phyloP scores from a whole-genome alignment of 2,797 vertebrate species.

The Gallinago solitaria region DNA sequence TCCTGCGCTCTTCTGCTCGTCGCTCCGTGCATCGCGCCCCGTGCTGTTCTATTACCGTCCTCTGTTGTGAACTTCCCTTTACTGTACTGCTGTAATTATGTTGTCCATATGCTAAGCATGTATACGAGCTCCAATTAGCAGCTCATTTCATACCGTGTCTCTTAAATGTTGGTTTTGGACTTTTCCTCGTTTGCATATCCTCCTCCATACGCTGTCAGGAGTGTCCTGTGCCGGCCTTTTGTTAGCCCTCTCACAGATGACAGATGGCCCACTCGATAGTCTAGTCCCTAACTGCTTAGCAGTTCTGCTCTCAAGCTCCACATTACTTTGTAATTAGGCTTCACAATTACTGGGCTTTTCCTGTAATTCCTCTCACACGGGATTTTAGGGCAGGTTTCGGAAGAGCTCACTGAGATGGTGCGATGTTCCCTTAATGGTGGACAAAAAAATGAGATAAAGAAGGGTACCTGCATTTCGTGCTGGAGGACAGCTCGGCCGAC shows the following conservation, averaged over 20 bases:
- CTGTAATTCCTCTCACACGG: not conserved
- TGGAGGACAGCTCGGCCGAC: not conserved
- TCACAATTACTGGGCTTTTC: not conserved
- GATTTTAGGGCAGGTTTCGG: not conserved
- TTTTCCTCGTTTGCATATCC: not conserved
- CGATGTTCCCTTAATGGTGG: rapidly evolving
- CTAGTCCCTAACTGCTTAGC: not conserved
- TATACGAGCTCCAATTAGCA: not conserved
- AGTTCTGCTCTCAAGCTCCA: not conserved
- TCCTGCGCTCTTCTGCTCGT: not conserved
- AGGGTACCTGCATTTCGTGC: not conserved
- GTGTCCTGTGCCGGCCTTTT: not conserved
- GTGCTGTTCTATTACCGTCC: rapidly evolving
- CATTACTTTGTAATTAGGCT: constrained; percentile 1
- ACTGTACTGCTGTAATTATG: not conserved
- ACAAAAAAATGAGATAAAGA: not conserved
- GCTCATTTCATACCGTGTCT: not conserved
- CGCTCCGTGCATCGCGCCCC: rapidly evolving
- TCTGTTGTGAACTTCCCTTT: not conserved
- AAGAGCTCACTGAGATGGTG: not conserved
- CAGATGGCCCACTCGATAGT: not conserved
- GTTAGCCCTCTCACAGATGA: not conserved
- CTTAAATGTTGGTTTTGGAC: not conserved
- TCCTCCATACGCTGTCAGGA: not conserved
- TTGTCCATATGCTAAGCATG: not conserved